Conservation (phyloP, 2,888 invertebrate genomes). For the Poecilobothrus nobilitatus region DNA sequence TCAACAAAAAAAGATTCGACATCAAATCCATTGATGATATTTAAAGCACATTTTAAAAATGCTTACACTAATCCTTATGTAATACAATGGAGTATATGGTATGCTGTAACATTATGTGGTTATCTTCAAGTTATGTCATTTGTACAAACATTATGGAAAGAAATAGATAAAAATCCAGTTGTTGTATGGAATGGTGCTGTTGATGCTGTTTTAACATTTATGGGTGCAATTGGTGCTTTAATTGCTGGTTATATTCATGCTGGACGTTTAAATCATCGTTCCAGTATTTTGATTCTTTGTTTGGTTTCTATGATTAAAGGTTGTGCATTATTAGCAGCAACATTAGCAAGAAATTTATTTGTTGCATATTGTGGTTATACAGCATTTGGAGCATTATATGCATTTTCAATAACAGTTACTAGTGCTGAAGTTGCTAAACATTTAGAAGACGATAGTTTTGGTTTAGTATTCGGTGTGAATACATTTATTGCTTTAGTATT, state of each 20-base stretch:
- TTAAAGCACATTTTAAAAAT: conserved; percentile 52
- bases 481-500: conserved; percentile 69
- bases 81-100: conserved; percentile 70
- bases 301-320: conserved; percentile 50
- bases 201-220: conserved; percentile 64
- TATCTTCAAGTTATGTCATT: conserved; percentile 63
- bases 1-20: conserved; percentile 10
- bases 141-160: conserved; percentile 63
- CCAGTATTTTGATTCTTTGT: conserved; percentile 45
- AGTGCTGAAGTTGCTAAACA: conserved; percentile 81
- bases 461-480: conserved; percentile 84
- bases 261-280: conserved; percentile 34
- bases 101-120: conserved; percentile 63
- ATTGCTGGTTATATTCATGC: conserved; percentile 46
- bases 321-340: conserved; percentile 49
- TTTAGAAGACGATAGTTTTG: conserved; percentile 75
- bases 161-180: conserved; percentile 41
- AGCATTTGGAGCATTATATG: conserved; percentile 65
- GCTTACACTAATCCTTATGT: conserved; percentile 55
- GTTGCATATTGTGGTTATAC: conserved; percentile 69
- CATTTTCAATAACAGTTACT: conserved; percentile 53
- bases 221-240: conserved; percentile 56
- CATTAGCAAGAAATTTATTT: conserved; percentile 53
- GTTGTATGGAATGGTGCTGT: conserved; percentile 64
- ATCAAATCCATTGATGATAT: conserved; percentile 38